A percentile compares a stretch with the other conserved stretches of the same genome.
Evolutionary conservation across 2,888 invertebrate genomes (phyloP).

Genomic region (Tetranychus truncatus): DNA sequence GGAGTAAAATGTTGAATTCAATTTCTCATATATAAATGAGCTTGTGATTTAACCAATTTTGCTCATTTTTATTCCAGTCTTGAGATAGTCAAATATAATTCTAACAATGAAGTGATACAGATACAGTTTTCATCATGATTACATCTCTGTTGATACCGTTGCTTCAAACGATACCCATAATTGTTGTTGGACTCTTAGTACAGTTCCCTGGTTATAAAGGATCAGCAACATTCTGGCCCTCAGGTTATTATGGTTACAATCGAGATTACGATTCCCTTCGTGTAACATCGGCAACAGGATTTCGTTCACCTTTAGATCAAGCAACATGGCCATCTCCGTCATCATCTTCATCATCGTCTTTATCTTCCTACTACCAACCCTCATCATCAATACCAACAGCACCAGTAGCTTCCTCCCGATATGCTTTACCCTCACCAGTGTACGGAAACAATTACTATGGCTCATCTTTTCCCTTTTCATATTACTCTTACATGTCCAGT

Average conservation of each 20-base stretch:
- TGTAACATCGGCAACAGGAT: background rate
- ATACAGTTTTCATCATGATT: background rate
- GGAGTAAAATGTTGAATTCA: no score
- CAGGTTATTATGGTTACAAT: conserved; percentile 8
- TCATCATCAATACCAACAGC: background rate
- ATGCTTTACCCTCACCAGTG: background rate
- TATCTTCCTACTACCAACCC: background rate
- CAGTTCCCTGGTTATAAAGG: background rate
- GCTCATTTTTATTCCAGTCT: background rate
- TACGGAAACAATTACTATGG: background rate
- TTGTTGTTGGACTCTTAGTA: background rate
- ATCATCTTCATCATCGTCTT: background rate
- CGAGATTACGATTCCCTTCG: background rate
- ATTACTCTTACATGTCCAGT: background rate
- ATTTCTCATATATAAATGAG: background rate
- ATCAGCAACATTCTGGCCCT: conserved; percentile 4
- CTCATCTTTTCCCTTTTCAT: background rate
- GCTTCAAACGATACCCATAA: background rate
- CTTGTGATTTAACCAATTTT: background rate
- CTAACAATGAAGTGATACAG: background rate
- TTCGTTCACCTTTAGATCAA: background rate
- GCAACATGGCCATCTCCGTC: background rate
- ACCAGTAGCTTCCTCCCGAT: background rate
- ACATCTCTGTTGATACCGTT: background rate
- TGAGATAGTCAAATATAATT: background rate